Evolutionary conservation across 2,888 invertebrate genomes (phyloP).

Genomic region (Mesorhabditis sp.): DNA sequence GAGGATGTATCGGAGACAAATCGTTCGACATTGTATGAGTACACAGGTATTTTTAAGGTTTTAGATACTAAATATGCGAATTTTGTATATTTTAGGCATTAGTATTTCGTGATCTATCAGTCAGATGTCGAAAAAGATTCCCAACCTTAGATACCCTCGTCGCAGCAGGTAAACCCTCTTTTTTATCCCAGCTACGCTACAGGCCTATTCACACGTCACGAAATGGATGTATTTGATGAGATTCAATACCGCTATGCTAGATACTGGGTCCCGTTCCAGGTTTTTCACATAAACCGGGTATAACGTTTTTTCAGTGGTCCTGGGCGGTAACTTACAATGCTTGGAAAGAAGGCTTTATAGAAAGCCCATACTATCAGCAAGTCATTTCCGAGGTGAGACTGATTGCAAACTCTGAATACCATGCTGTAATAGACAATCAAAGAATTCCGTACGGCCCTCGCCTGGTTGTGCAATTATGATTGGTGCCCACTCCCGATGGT

Average conservation of each 20-base stretch:
- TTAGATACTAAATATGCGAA: background rate
- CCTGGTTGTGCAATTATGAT: constrained; percentile 51
- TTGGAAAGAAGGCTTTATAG: constrained; percentile 33
- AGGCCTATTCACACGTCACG: constrained; percentile 44
- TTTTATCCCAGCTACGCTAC: background rate
- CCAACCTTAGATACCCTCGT: constrained; percentile 43
- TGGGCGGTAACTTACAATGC: constrained; percentile 38
- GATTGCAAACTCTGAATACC: background rate
- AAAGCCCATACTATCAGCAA: constrained; percentile 36
- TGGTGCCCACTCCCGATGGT: constrained; percentile 55
- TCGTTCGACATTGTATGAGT: constrained; percentile 39
- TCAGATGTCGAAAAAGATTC: constrained; percentile 39
- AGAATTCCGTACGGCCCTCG: constrained; percentile 47
- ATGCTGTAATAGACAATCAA: constrained; percentile 34
- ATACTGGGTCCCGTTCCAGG: constrained; percentile 32
- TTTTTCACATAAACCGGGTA: background rate
- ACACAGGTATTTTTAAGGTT: constrained; percentile 21
- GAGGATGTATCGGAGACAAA: constrained; percentile 34
- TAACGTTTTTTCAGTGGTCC: constrained; percentile 20
- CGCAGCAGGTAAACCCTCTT: constrained; percentile 28
- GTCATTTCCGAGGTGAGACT: constrained; percentile 28
- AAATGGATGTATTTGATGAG: constrained; percentile 40
- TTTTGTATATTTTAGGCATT: constrained; percentile 22
- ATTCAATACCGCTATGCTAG: constrained; percentile 43
- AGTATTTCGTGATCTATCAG: constrained; percentile 40